Base-by-base conservation (phyloP, 2,888 invertebrate genomes). In the Drosophila emarginata region DNA sequence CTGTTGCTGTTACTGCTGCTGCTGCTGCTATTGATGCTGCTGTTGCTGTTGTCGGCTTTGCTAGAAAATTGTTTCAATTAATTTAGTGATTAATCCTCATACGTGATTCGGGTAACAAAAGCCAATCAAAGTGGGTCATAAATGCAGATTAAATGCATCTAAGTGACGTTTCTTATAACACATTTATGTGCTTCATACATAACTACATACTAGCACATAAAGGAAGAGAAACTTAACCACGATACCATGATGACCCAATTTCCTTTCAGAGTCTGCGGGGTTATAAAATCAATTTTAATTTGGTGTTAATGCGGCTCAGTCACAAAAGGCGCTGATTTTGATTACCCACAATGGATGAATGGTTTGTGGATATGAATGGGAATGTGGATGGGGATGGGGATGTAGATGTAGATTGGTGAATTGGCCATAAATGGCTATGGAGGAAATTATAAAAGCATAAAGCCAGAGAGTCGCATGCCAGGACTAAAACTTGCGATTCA, bases 401-500 rank as follows among this genome's bases (percentile, higher is more conserved):
- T 51, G 51, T 18, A 26, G 26, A 51, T 51, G 9, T 51, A 15
- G 40, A 40, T 40, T 40, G 51, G 51, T 51, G 54, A 53, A 51
- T 40, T 18, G 66, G 67, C 82, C 85, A 78, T 83, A 83, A 83
- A 80, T 68, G 87, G 82, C 72, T 72, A 84, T 87, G 75, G 81
- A 87, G 87, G 85, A 87, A 83, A 83, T 83, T 87, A 83, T 83
- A 83, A 87, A 80, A 68, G 85, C 81, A 83, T 83, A 87, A 84
- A 83, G 64, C 74, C 39, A 61, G 39, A 23, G 56, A 71, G 71
- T 69, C 69, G 74, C 75, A 73, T 60, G 54, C 67, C 69, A 63
- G 67, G 74, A 74, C 64, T 62, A 57, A 60, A 64, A 67, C 64
- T 62, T 12, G 40, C 21, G 18, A n/a, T 74, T 82, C 80, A 85